Evolutionary conservation across 2,113 vertebrate genomes (phyloP).

Genomic region (Kryptolebias marmoratus): DNA sequence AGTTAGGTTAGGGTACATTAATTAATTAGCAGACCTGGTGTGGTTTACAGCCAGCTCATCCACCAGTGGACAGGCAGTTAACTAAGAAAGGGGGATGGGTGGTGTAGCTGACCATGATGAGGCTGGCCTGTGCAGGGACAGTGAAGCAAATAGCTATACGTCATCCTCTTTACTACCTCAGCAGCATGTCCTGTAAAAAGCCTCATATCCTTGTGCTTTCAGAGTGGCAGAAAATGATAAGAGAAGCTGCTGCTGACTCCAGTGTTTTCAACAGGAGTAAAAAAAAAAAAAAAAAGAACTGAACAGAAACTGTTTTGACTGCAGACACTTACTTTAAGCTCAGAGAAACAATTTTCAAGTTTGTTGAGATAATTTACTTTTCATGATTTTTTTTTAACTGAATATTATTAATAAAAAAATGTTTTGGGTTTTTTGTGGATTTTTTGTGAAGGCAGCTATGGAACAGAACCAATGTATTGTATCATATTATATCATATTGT

Average conservation of each 20-base stretch:
- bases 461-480: no score
- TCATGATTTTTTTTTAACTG: background rate
- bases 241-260: background rate
- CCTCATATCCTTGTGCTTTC: slow-evolving; percentile 3
- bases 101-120: slow-evolving; percentile 37
- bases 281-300: slow-evolving; percentile 3
- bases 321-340: background rate
- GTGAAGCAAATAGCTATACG: slow-evolving; percentile 25
- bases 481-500: no score
- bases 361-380: background rate
- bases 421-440: no score
- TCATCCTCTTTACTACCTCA: slow-evolving; percentile 45
- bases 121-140: slow-evolving; percentile 50
- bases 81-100: slow-evolving; percentile 54
- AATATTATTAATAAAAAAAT: no score
- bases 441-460: no score
- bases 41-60: slow-evolving; percentile 78
- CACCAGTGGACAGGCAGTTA: slow-evolving; percentile 61
- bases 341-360: background rate
- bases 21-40: slow-evolving; percentile 84
- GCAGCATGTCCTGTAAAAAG: slow-evolving; percentile 18
- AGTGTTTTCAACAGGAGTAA: background rate
- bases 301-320: background rate
- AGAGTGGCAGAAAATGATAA: slow-evolving; percentile 26
- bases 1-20: slow-evolving; percentile 74